phyloP scores from a whole-genome alignment of 2,113 vertebrate species.

The Cichladusa arquata region DNA sequence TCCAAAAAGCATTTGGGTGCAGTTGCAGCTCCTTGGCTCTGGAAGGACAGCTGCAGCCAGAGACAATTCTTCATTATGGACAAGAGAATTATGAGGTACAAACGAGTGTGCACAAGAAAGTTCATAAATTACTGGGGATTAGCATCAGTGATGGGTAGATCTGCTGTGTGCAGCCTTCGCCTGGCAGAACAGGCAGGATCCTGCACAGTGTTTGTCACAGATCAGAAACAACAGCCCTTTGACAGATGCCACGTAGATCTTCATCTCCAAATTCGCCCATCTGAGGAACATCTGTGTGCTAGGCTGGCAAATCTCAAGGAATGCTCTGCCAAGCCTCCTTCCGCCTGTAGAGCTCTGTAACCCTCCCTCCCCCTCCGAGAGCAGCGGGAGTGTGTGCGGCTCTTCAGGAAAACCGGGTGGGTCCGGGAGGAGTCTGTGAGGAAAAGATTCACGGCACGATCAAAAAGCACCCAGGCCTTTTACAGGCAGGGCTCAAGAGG shows the following conservation, averaged over 20 bases:
- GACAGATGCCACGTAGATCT: slow-evolving; percentile 84
- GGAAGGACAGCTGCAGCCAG: neutral
- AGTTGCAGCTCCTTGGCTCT: neutral
- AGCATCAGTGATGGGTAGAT: slow-evolving; percentile 27
- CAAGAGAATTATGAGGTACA: slow-evolving; percentile 65
- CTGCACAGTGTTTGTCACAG: slow-evolving; percentile 85
- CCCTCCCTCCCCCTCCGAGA: slow-evolving; percentile 14
- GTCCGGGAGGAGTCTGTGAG: slow-evolving; percentile 9
- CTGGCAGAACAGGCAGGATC: slow-evolving; percentile 46
- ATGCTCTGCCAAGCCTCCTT: slow-evolving; percentile 36
- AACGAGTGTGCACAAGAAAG: slow-evolving; percentile 43
- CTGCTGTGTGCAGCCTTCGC: slow-evolving; percentile 25
- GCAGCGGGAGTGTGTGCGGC: slow-evolving; percentile 1
- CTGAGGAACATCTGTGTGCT: slow-evolving; percentile 86
- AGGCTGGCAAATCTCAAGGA: slow-evolving; percentile 76
- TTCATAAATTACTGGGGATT: slow-evolving; percentile 45
- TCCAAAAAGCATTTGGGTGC: neutral
- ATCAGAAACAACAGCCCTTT: slow-evolving; percentile 78
- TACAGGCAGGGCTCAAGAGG: slow-evolving; percentile 18
- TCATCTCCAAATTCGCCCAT: slow-evolving; percentile 79
- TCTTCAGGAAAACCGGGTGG: neutral
- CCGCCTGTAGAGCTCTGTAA: slow-evolving; percentile 63
- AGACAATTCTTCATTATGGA: slow-evolving; percentile 57
- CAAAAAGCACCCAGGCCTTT: slow-evolving; percentile 58
- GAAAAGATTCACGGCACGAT: slow-evolving; percentile 54